Evolutionary conservation across 2,797 vertebrate species (phyloP), one percentile per base, ranked within the genome.

Genomic region (Margarornis squamiger): DNA sequence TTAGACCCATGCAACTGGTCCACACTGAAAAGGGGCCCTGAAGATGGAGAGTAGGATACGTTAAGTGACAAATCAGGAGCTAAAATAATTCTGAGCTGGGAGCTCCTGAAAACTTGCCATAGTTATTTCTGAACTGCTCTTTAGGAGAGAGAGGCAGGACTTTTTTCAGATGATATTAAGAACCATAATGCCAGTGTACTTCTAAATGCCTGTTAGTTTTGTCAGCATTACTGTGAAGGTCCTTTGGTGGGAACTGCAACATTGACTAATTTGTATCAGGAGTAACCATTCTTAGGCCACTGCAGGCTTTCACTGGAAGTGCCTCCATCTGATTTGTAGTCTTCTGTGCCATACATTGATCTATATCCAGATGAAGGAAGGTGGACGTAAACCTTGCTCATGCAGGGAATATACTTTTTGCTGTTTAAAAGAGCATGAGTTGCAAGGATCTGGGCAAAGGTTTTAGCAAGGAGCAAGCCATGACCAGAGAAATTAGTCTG

Each of bases 141-240:
- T 73, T 52, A 16, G 63, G 59, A 75, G 27, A 8, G 14, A 87
- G 36, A 68, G 84, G n/a, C 38, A 62, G 24, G 24, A 68, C 10
- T 52, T 74, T 67, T 81, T 77, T 58, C 55, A 90, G 61, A 36
- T 18, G 0, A 10, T 62, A 24, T 58, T 65, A 49, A 66, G 30
- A 66, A 26, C 57, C 2, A 0, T 70, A 86, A 45, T 0, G 1
- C 23, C 38, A 46, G 13, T 11, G 4, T 68, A 59, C 8, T 66
- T 62, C 20, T 51, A 38, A 85, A 70, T 34, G 24, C 16, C 11
- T 59, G 10, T 86, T 68, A 52, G 48, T 52, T 86, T 39, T 74
- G 27, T 63, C 54, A 41, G 34, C 8, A 4, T 55, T 68, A 32
- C 38, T 14, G 9, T 39, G 58, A 81, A 38, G 14, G 46, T 57